These are phyloP conservation scores for Leptodactylus fuscus DNA, from an alignment of 2,113 vertebrate species.

Conservation along the genomic window DNA sequence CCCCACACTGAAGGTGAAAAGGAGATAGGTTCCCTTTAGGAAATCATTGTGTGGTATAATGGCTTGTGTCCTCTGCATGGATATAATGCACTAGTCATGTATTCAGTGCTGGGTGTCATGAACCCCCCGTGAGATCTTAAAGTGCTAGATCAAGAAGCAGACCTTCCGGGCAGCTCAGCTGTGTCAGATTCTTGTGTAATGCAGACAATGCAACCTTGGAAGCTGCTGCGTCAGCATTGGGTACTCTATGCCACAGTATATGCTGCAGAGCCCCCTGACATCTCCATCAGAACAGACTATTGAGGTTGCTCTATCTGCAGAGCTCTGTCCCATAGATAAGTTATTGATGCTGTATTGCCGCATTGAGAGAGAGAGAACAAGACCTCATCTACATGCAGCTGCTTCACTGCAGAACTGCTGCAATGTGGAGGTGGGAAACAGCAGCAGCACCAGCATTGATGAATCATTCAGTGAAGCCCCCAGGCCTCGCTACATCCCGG, in stretches of 20 bases:
- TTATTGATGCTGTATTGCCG: slow-evolving; percentile 47
- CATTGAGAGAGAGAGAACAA: slow-evolving; percentile 33
- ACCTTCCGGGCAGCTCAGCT: too few relatives aligned
- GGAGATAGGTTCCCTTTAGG: background rate
- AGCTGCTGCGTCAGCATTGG: slow-evolving; percentile 28
- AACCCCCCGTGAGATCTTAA: background rate
- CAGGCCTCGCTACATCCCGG: background rate
- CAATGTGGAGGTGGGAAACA: slow-evolving; percentile 30
- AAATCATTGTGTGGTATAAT: background rate
- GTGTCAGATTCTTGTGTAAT: background rate
- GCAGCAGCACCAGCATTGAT: background rate
- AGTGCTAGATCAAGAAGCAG: background rate
- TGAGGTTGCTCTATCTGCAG: slow-evolving; percentile 49
- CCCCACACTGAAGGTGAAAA: background rate
- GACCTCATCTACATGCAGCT: slow-evolving; percentile 50
- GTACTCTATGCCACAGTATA: background rate
- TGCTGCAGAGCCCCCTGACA: slow-evolving; percentile 4
- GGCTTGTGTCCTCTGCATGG: background rate
- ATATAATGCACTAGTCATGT: background rate
- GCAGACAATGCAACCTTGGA: slow-evolving; percentile 31
- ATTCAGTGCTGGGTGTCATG: background rate
- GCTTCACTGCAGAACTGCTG: slow-evolving; percentile 39
- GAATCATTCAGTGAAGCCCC: slow-evolving; percentile 2
- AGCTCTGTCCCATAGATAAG: slow-evolving; percentile 33
- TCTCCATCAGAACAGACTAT: background rate